Base-by-base conservation (phyloP, 1,140 invertebrate genomes). In the Drosophila dunni region DNA sequence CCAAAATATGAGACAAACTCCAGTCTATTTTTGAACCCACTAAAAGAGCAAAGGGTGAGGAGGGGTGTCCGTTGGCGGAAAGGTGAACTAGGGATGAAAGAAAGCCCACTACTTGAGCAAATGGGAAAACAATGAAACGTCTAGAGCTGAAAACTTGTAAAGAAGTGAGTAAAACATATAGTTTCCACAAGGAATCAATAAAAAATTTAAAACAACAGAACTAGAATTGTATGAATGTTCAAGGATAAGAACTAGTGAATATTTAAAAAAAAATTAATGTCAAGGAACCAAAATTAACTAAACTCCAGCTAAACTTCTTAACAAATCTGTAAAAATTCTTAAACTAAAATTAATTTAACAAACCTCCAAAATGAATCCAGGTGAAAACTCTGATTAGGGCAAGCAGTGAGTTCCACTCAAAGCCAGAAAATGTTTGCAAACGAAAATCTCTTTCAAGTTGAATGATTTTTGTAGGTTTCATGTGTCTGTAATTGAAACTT, bases 1-100 rank as follows among this genome's bases (percentile, higher is more conserved):
- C 79, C 83, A 82, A 86, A 86, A 86, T 86, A 86, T 79, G 76
- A 86, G 40, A 46, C 64, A 15, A 60, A 44, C 53, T 42, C 34
- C 15, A 46, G 1, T 42, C 13, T 42, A n/a, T 42, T 38, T 48
- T 58, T 50, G 10, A 34, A 40, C 8, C 34, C 34, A 10, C 34
- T 24, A 57, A 13, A 24, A 1, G 11, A 58, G 44, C 38, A 58
- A 29, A 50, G 48, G 2, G 5, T 4, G 48, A 33, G 8, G 0
- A 15, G 5, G 13, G 3, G 6, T 0, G 0, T 33, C 2, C 6
- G 33, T 4, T 0, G 17, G n/a, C 10, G 20, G 17, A 7, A 45
- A 44, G 38, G 56, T 58, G 56, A 24, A 58, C 10, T 15, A n/a
- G 9, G 13, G 56, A 45, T 58, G 44, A 58, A 44, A 29, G 56